Conservation (phyloP, 2,888 invertebrate species). For the Drosophila prolongata region DNA sequence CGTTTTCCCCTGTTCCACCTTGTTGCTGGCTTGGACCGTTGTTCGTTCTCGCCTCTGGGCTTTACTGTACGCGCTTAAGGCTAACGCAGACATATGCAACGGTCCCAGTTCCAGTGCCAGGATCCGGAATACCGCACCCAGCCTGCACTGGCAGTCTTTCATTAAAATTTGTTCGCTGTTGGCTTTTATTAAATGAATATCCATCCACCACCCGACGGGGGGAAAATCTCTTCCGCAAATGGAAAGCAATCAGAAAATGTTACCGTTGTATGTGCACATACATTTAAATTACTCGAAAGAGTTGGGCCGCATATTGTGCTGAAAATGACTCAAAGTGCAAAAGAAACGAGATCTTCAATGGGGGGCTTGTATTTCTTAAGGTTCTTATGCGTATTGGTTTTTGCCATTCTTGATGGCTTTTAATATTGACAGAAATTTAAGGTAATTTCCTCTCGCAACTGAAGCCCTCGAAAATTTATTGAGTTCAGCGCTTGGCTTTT, state of each 20-base stretch:
- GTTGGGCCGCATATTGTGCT: conserved; percentile 26
- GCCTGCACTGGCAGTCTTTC: conserved; percentile 62
- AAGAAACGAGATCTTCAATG: conserved; percentile 12
- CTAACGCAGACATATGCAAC: conserved; percentile 36
- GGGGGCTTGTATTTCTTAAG: conserved; percentile 3
- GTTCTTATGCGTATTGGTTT: background rate
- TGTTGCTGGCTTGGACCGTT: conserved; percentile 23
- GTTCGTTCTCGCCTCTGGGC: conserved; percentile 11
- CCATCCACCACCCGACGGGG: conserved; percentile 36
- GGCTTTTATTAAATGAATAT: conserved; percentile 77
- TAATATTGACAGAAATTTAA: conserved; percentile 13
- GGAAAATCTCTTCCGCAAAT: conserved; percentile 46
- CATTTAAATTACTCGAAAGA: conserved; percentile 46
- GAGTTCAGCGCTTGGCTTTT: background rate
- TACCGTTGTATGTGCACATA: conserved; percentile 30
- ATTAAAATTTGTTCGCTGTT: conserved; percentile 70
- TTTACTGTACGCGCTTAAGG: conserved; percentile 28
- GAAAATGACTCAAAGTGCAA: conserved; percentile 30
- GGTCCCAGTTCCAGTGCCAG: conserved; percentile 15
- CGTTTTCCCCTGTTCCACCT: conserved; percentile 5
- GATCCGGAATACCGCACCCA: conserved; percentile 21
- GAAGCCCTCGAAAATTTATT: background rate
- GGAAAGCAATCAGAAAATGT: conserved; percentile 63
- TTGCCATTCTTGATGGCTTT: conserved; percentile 25
- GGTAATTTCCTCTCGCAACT: conserved; percentile 1